Evolutionary conservation across 2,113 vertebrate species (phyloP), one percentile per base, ranked within the genome.

Genomic region (Hemiprocne comata): DNA sequence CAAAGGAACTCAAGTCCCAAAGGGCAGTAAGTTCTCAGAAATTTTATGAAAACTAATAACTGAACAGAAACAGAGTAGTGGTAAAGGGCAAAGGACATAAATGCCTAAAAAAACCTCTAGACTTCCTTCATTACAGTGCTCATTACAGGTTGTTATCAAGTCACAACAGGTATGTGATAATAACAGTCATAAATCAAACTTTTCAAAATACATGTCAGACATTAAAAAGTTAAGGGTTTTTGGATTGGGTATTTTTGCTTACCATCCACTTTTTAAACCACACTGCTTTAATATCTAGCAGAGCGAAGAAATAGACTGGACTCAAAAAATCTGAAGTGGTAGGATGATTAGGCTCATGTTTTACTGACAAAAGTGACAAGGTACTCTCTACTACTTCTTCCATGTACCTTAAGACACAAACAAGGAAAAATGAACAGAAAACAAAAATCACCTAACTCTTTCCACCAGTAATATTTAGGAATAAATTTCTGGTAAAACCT

Each of bases 211-310:
- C 5, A 14, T 46, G 26, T 38, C 80, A 51, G 46, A 55, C 48
- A 64, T 6, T 6, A 82, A 69, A 5, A 70, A 86, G 10, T 58
- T 20, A 38, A 0, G 0, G 2, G 2, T 5, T 53, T 8, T 6
- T 82, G 42, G 14, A 11, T 5, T 84, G 0, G 0, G 0, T 3
- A 42, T 54, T 48, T 88, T 90, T 72, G 66, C 98, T 98, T 97
- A 99, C 99, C 99, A 98, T 99, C 99, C 99, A 99, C 95, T 98
- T 99, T 97, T 98, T 99, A 97, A 99, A 99, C 99, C 99, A 99
- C 5, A 98, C 95, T 70, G 99, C 99, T 97, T 98, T 99, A 72
- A 98, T 95, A 93, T 99, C 99, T 66, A 99, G 88, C 89, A 99
- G 87, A 78, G 99, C 98, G 94, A 99, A 97, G 67, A 99, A 98